Evolutionary conservation across 2,113 vertebrate species (phyloP).

Genomic region (mouse (Mus musculus)): DNA sequence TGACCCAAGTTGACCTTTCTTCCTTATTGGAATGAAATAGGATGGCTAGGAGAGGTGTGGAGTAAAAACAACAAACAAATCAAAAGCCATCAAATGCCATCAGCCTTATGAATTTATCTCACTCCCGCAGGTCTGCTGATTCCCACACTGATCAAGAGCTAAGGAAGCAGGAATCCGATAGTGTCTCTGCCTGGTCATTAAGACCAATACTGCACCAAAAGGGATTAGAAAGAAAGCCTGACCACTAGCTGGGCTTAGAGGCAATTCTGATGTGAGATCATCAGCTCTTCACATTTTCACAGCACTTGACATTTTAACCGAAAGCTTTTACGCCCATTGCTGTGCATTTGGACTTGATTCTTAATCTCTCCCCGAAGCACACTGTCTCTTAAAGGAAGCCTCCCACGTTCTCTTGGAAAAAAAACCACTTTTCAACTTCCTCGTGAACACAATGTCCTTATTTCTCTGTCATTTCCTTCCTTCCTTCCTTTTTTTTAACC

Average conservation of each 20-base stretch:
- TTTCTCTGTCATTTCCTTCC: background rate
- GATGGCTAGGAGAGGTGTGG: background rate
- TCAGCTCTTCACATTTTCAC: background rate
- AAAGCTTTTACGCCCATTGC: background rate
- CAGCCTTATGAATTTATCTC: constrained; percentile 34
- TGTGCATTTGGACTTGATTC: background rate
- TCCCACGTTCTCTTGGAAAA: background rate
- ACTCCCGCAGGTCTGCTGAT: background rate
- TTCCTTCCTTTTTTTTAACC: background rate
- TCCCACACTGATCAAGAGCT: background rate
- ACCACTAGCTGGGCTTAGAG: background rate
- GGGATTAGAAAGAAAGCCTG: background rate
- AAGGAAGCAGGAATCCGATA: background rate
- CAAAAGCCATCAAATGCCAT: background rate
- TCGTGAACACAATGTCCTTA: background rate
- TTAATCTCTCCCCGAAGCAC: background rate
- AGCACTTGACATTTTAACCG: constrained; percentile 16
- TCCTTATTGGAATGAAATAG: constrained; percentile 21
- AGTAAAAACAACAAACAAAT: background rate
- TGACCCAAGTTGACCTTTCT: constrained; percentile 33
- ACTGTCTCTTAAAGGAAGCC: background rate
- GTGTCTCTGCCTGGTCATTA: background rate
- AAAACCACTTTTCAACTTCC: background rate
- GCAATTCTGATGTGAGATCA: background rate
- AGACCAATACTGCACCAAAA: background rate